These are phyloP conservation scores for Periophthalmodon schlosseri DNA, from an alignment of 2,113 vertebrate genomes.

Conservation along the genomic window DNA sequence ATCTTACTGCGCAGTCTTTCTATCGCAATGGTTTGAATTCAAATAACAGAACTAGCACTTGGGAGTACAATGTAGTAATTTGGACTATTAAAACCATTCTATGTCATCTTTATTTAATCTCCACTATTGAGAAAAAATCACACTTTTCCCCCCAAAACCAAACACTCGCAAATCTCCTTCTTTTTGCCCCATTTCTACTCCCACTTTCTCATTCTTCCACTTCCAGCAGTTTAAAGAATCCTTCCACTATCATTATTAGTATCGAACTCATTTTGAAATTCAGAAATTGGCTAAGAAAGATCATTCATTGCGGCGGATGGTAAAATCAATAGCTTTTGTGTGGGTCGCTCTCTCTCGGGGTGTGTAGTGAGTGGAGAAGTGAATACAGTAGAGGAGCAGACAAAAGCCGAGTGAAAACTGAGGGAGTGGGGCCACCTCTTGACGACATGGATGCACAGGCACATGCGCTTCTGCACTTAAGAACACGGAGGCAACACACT, in stretches of 20 bases:
- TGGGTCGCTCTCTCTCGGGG: slow-evolving; percentile 61
- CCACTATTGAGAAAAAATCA: slow-evolving; percentile 54
- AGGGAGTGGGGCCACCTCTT: slow-evolving; percentile 83
- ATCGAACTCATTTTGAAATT: slow-evolving; percentile 81
- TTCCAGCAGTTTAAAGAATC: slow-evolving; percentile 73
- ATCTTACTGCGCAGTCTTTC: slow-evolving; percentile 26
- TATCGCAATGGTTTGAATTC: slow-evolving; percentile 38
- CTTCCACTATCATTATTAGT: slow-evolving; percentile 76
- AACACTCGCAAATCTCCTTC: slow-evolving; percentile 66
- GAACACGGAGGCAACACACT: not conserved
- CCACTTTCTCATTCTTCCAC: slow-evolving; percentile 31
- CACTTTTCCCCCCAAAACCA: slow-evolving; percentile 53
- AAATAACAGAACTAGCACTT: slow-evolving; percentile 63
- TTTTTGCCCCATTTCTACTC: slow-evolving; percentile 38
- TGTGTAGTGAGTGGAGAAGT: slow-evolving; percentile 28
- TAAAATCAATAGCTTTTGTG: slow-evolving; percentile 83
- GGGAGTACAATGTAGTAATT: slow-evolving; percentile 56
- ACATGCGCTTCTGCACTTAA: not conserved
- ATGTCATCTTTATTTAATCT: slow-evolving; percentile 70
- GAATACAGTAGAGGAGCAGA: slow-evolving; percentile 67
- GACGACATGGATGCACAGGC: slow-evolving; percentile 77
- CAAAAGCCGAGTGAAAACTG: slow-evolving; percentile 77
- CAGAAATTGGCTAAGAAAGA: slow-evolving; percentile 77
- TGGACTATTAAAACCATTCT: slow-evolving; percentile 59
- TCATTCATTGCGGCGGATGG: slow-evolving; percentile 80